Evolutionary conservation across 1,140 invertebrate species (phyloP), one percentile per base, ranked within the genome.

Genomic region (Drosophila virilis): DNA sequence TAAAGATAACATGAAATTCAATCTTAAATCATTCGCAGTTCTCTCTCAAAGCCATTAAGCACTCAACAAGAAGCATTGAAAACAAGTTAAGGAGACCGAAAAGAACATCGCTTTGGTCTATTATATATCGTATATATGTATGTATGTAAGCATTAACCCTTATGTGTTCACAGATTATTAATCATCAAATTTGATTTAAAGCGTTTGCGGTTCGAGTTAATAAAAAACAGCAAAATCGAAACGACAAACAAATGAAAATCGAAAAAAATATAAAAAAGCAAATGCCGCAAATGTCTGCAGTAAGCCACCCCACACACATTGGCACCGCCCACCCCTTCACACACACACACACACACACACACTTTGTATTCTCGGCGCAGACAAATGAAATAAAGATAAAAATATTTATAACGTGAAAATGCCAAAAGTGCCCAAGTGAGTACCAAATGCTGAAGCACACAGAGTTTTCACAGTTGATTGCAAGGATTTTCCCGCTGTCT

Each of bases 391-490:
- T 78, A 66, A 88, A 88, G 88, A 89, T 84, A 80, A 84, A 88
- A 88, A 88, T 89, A 88, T 88, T 88, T 88, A 88, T 88, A 89
- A 84, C 83, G 84, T 89, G 80, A 77, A 88, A 89, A 89, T 83
- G 74, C 84, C 71, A 66, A 72, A 72, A 79, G 77, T 64, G 48
- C 62, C 54, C 15, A 42, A 43, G 17, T 46, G 9, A 32, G 54
- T 58, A 17, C 38, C 40, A 17, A 38, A 54, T 50, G 51, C 59
- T 58, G 42, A 66, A 35, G 45, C 68, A 45, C 59, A 45, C 59
- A 45, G 58, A 69, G 73, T 52, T 73, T 83, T 60, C 77, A 66
- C 71, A 83, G 64, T 83, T 73, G 76, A 83, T 84, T 83, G 76
- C 65, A 68, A 71, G 78, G 65, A 61, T 85, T 54, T 72, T 74